Percentiles rank a stretch among this genome's conserved stretches.
Conservation (phyloP, 2,113 vertebrate genomes). For the Dolichotis patagonum region DNA sequence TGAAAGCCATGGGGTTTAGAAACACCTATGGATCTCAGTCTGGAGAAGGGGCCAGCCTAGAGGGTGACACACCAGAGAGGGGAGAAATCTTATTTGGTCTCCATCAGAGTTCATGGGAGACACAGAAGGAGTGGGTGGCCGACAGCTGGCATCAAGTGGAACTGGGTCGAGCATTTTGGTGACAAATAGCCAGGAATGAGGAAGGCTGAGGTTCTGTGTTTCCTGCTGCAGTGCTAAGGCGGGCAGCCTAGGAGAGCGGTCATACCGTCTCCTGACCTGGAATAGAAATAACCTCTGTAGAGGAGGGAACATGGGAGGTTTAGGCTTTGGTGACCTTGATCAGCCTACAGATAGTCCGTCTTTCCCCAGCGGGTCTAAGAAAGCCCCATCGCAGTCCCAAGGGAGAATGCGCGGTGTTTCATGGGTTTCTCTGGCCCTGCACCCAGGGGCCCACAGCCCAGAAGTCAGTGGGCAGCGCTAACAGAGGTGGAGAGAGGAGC, state of each 20-base stretch:
- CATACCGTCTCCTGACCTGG: neutral
- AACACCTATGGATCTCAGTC: neutral
- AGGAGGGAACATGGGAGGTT: neutral
- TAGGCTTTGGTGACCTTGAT: neutral
- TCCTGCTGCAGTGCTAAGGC: neutral
- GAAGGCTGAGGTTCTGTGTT: neutral
- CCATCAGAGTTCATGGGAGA: neutral
- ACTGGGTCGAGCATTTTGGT: neutral
- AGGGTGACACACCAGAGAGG: accelerated
- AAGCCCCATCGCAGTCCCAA: neutral
- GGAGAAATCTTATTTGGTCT: neutral
- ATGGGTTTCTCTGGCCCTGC: neutral
- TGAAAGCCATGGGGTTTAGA: neutral
- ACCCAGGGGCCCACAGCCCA: neutral
- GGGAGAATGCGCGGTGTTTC: neutral
- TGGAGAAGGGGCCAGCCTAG: neutral
- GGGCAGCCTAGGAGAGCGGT: neutral
- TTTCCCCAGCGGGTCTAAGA: neutral
- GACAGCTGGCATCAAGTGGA: neutral
- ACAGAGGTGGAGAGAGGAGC: neutral
- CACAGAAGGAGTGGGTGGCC: neutral
- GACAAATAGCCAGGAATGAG: neutral
- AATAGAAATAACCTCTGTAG: neutral
- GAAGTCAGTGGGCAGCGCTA: neutral
- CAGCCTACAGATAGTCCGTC: neutral